These are phyloP conservation scores for Hypomecis punctinalis DNA, from an alignment of 2,888 invertebrate genomes.

Conservation along the genomic window DNA sequence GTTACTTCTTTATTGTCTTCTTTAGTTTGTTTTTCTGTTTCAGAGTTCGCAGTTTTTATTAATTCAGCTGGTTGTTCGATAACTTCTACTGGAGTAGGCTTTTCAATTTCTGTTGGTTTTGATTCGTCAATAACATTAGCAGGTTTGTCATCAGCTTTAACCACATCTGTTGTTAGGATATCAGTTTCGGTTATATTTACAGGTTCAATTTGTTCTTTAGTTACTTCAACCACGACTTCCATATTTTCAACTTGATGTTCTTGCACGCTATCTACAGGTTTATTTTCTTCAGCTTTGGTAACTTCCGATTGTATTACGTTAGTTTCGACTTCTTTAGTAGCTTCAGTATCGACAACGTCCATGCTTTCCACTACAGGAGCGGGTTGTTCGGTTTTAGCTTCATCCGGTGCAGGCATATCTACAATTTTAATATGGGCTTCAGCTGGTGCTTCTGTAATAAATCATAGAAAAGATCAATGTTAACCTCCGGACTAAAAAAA, in stretches of 20 bases:
- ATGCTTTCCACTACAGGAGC: conserved; percentile 9
- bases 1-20: conserved; percentile 8
- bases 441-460: conserved; percentile 31
- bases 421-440: conserved; percentile 15
- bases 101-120: conserved; percentile 1
- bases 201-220: neutral
- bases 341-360: conserved; percentile 31
- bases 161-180: neutral
- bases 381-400: conserved; percentile 13
- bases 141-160: neutral
- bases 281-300: neutral
- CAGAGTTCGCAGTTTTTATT: conserved; percentile 1
- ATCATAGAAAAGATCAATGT: neutral
- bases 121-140: neutral
- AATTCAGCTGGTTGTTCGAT: conserved; percentile 4
- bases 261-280: neutral
- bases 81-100: conserved; percentile 2
- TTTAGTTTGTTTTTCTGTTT: conserved; percentile 4
- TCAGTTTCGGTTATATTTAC: conserved; percentile 1
- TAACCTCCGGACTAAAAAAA: no score
- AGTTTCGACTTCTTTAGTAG: conserved; percentile 30
- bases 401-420: conserved; percentile 2
- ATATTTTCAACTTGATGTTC: neutral
- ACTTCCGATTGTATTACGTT: conserved; percentile 15
- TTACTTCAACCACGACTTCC: neutral